These are phyloP conservation scores for Phania funesta DNA, from an alignment of 2,888 invertebrate genomes.

Conservation along the genomic window DNA sequence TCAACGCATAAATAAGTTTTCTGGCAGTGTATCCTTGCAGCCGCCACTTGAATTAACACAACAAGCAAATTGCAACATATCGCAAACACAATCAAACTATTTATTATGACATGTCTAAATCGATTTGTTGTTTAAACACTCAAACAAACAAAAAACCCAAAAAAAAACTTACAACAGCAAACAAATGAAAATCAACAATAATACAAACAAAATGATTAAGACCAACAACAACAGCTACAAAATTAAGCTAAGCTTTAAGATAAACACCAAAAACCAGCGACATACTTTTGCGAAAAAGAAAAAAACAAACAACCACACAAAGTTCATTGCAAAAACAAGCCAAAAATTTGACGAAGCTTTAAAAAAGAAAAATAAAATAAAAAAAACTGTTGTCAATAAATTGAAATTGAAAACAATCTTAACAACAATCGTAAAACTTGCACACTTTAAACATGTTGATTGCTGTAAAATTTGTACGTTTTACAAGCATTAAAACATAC, in stretches of 20 bases:
- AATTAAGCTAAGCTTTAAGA: constrained; percentile 4
- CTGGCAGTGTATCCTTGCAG: constrained; percentile 44
- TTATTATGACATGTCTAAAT: constrained; percentile 70
- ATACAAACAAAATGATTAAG: constrained; percentile 33
- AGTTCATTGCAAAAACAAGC: constrained; percentile 50
- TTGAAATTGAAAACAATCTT: constrained; percentile 26
- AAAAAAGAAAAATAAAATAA: constrained; percentile 3
- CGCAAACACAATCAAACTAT: constrained; percentile 69
- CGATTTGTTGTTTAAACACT: constrained; percentile 67
- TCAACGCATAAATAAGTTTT: background rate
- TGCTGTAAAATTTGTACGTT: constrained; percentile 32
- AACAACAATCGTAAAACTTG: constrained; percentile 2
- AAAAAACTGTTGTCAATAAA: constrained; percentile 2
- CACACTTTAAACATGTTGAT: constrained; percentile 17
- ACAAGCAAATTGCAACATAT: constrained; percentile 67
- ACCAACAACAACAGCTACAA: background rate
- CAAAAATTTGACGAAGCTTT: constrained; percentile 43
- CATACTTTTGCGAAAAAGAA: constrained; percentile 9
- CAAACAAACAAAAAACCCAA: constrained; percentile 46
- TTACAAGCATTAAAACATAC: background rate
- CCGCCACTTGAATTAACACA: constrained; percentile 39
- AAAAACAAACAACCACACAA: constrained; percentile 41
- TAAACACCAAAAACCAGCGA: constrained; percentile 36
- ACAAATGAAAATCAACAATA: constrained; percentile 47
- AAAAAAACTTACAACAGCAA: constrained; percentile 26